phyloP scores from a whole-genome alignment of 2,888 invertebrate genomes.

The Masnerella sp. region DNA sequence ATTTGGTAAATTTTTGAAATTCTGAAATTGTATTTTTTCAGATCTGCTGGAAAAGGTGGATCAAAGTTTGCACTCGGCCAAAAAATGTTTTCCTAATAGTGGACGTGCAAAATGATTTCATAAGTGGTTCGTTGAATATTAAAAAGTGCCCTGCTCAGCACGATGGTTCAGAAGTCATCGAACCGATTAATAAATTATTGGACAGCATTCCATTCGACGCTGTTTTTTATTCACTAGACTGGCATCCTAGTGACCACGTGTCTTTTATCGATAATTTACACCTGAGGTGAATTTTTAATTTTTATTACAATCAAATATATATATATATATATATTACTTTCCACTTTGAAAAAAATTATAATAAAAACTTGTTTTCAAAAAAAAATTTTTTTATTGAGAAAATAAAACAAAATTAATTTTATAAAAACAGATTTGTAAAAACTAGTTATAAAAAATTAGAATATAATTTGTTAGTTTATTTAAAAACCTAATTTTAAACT shows the following conservation, averaged over 20 bases:
- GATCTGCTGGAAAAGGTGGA: conserved; percentile 94
- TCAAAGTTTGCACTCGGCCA: conserved; percentile 87
- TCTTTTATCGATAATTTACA: conserved; percentile 96
- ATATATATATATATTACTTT: too few relatives aligned
- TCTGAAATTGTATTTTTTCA: conserved; percentile 50
- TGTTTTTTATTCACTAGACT: conserved; percentile 96
- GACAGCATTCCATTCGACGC: conserved; percentile 90
- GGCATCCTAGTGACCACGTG: conserved; percentile 98
- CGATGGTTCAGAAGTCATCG: conserved; percentile 93
- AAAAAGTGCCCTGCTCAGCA: conserved; percentile 95
- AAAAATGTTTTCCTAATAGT: conserved; percentile 94
- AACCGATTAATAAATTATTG: conserved; percentile 92
- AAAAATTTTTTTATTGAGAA: too few relatives aligned
- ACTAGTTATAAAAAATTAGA: too few relatives aligned
- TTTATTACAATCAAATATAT: too few relatives aligned
- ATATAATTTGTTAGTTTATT: too few relatives aligned
- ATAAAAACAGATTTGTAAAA: too few relatives aligned
- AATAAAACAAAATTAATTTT: too few relatives aligned
- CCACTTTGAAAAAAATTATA: too few relatives aligned
- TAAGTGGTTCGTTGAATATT: conserved; percentile 94
- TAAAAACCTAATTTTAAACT: too few relatives aligned
- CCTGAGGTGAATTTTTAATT: conserved; percentile 71
- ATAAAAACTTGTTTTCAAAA: too few relatives aligned
- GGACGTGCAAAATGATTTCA: conserved; percentile 99
- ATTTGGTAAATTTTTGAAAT: too few relatives aligned